Evolutionary conservation across 1,140 invertebrate species (phyloP).

Genomic region (Drosophila equinoxialis): DNA sequence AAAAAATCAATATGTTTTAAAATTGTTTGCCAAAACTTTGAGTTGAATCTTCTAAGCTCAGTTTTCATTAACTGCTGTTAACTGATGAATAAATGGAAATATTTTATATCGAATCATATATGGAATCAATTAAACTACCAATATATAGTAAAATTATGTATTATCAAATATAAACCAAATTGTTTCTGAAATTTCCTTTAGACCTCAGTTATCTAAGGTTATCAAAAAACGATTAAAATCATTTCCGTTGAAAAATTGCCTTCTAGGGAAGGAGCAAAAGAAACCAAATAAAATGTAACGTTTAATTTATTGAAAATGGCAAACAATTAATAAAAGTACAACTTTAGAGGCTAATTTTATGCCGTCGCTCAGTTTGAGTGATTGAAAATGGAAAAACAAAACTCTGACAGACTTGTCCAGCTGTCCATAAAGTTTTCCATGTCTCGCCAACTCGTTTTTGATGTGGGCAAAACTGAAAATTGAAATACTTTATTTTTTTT

Average conservation of each 20-base stretch:
- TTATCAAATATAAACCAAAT: too few relatives aligned
- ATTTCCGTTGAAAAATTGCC: neutral
- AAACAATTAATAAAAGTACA: conserved; percentile 15
- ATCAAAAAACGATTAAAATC: neutral
- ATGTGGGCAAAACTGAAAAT: conserved; percentile 62
- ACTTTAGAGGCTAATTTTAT: conserved; percentile 1
- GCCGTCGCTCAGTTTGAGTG: conserved; percentile 13
- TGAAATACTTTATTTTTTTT: conserved; percentile 46
- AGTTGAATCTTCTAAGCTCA: too few relatives aligned
- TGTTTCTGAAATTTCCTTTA: too few relatives aligned
- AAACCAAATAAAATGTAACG: neutral
- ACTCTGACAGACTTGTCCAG: neutral
- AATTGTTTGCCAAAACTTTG: too few relatives aligned
- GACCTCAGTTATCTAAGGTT: too few relatives aligned
- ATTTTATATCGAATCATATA: too few relatives aligned
- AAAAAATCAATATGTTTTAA: too few relatives aligned
- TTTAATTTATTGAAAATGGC: conserved; percentile 6
- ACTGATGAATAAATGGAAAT: too few relatives aligned
- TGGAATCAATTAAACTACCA: too few relatives aligned
- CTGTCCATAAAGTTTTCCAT: conserved; percentile 4
- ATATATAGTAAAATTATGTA: too few relatives aligned
- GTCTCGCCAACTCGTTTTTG: conserved; percentile 15
- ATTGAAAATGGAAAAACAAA: conserved; percentile 11
- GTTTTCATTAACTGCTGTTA: too few relatives aligned
- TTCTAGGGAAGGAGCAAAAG: neutral